These are phyloP conservation scores for Sinotaia quadrata DNA, from an alignment of 2,888 invertebrate genomes.

Conservation along the genomic window DNA sequence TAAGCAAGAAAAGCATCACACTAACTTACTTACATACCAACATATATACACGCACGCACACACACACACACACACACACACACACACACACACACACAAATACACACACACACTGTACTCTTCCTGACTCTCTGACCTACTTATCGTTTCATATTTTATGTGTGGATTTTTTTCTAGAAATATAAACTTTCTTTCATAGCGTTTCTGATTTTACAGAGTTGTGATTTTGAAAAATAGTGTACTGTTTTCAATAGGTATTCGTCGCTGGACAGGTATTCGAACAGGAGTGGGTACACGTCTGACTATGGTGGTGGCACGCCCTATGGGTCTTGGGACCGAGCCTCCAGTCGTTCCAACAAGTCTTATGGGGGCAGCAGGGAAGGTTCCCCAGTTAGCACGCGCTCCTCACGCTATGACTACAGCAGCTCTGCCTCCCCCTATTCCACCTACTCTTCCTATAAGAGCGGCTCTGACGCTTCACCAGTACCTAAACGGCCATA, in stretches of 20 bases:
- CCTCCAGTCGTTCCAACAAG: conserved; percentile 53
- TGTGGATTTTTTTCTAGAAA: no score
- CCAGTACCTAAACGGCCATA: conserved; percentile 51
- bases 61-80: conserved; percentile 7
- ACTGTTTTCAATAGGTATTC: conserved; percentile 34
- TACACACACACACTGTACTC: background rate
- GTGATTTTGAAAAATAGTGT: no score
- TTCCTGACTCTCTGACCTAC: no score
- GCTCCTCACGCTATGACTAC: conserved; percentile 62
- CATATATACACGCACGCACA: background rate
- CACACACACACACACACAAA: no score
- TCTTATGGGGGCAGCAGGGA: conserved; percentile 60
- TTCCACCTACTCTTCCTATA: conserved; percentile 61
- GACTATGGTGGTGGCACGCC: conserved; percentile 60
- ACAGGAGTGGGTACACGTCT: conserved; percentile 62
- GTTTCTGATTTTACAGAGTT: no score
- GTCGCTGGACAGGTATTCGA: conserved; percentile 53
- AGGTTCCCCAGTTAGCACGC: conserved; percentile 57
- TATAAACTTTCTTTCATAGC: no score
- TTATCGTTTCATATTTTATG: no score
- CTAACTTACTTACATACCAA: no score
- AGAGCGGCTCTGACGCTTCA: conserved; percentile 51
- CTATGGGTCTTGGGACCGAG: conserved; percentile 61
- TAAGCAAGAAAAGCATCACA: no score
- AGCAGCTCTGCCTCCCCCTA: conserved; percentile 60